These are phyloP conservation scores for Eurois occulta DNA, from an alignment of 2,888 invertebrate genomes.

Conservation along the genomic window DNA sequence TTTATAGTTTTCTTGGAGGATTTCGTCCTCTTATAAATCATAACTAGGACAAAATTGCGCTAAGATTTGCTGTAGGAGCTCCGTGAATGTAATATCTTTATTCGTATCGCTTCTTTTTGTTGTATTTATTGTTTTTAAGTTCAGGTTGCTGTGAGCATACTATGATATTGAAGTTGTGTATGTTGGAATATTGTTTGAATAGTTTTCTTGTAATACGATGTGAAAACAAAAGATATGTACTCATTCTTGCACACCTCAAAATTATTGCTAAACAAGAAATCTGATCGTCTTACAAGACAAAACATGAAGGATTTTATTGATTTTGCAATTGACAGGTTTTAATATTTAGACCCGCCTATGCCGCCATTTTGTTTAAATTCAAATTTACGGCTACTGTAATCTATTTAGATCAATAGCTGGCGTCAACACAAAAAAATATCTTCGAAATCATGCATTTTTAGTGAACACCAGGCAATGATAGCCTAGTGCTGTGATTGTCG, in stretches of 20 bases:
- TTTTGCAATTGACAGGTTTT: neutral
- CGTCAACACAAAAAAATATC: neutral
- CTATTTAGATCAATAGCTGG: neutral
- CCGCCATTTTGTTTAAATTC: neutral
- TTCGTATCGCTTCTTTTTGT: conserved; percentile 38
- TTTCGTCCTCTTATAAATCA: conserved; percentile 52
- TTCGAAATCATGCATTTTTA: no score
- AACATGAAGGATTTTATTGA: neutral
- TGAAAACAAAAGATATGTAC: neutral
- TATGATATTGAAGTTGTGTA: neutral
- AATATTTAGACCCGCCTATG: neutral
- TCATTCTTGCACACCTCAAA: neutral
- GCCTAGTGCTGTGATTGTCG: no score
- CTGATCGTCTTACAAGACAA: no score
- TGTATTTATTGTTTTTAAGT: conserved; percentile 24
- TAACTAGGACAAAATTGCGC: conserved; percentile 53
- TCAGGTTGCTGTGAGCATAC: conserved; percentile 1
- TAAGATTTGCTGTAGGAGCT: conserved; percentile 30
- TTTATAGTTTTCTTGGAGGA: conserved; percentile 43
- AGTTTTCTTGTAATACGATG: neutral
- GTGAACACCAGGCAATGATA: no score
- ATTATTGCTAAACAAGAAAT: neutral
- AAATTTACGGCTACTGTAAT: neutral
- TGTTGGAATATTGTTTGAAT: neutral
- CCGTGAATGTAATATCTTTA: conserved; percentile 40